phyloP scores from a whole-genome alignment of 1,140 invertebrate species.

The Caenorhabditis remanei region DNA sequence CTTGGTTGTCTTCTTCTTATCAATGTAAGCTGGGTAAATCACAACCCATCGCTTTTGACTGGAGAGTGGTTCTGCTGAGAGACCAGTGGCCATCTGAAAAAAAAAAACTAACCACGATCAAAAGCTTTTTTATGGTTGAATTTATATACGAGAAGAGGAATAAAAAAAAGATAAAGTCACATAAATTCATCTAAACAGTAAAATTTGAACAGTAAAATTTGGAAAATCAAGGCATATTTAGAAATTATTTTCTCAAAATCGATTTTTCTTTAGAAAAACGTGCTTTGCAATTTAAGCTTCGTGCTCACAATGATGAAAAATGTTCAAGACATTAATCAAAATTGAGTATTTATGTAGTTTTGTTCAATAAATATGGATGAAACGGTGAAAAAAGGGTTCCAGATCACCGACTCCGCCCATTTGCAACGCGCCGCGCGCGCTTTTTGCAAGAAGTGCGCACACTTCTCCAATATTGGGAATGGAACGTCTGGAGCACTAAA shows the following conservation, averaged over 20 bases:
- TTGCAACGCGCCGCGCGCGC: background rate
- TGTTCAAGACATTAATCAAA: no score
- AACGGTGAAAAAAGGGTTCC: constrained; percentile 7
- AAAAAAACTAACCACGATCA: no score
- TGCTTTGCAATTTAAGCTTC: no score
- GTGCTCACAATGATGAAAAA: no score
- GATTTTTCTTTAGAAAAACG: no score
- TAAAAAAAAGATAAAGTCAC: no score
- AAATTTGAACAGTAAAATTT: no score
- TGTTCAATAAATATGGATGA: background rate
- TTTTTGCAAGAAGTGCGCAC: background rate
- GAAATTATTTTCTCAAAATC: no score
- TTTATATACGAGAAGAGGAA: background rate
- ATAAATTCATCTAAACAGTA: no score
- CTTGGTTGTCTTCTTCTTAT: constrained; percentile 90
- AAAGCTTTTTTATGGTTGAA: background rate
- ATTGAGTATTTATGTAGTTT: background rate
- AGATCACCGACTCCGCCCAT: constrained; percentile 21
- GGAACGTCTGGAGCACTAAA: background rate
- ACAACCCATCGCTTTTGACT: constrained; percentile 86
- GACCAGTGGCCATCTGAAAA: constrained; percentile 14
- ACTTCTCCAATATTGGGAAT: background rate
- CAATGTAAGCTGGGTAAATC: constrained; percentile 95
- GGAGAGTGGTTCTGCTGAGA: constrained; percentile 65
- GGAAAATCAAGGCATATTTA: no score